Percentiles rank a stretch among this genome's conserved stretches.
Evolutionary conservation across 2,797 vertebrate genomes (phyloP).

Genomic region (Yasuhikotakia modesta): DNA sequence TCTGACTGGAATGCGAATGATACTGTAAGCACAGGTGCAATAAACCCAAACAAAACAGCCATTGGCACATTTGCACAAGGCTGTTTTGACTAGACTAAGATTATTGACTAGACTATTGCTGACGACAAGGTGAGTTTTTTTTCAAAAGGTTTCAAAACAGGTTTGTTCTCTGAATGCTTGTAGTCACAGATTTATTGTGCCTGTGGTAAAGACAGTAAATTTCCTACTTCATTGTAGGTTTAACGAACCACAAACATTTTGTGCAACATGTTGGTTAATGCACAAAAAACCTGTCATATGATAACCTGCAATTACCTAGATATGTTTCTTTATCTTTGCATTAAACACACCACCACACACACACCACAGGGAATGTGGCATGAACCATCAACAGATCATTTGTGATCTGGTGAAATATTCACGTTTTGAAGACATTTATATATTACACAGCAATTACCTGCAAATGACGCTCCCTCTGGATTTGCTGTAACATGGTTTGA

Average conservation of each 20-base stretch:
- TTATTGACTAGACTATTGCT: neutral
- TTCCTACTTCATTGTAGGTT: neutral
- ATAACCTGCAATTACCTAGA: slow-evolving; percentile 25
- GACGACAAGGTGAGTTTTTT: neutral
- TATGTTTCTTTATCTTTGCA: neutral
- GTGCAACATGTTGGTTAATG: neutral
- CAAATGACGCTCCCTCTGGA: slow-evolving; percentile 94
- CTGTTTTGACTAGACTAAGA: slow-evolving; percentile 17
- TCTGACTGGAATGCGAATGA: slow-evolving; percentile 28
- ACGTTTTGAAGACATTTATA: too few species aligned
- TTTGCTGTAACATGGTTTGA: slow-evolving; percentile 97
- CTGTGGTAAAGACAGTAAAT: neutral
- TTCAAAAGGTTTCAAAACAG: neutral
- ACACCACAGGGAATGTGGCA: neutral
- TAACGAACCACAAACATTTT: neutral
- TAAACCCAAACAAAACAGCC: slow-evolving; percentile 40
- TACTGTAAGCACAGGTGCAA: slow-evolving; percentile 51
- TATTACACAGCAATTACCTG: slow-evolving; percentile 81
- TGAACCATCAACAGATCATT: neutral
- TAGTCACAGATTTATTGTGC: neutral
- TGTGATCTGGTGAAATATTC: neutral
- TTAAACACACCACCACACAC: neutral
- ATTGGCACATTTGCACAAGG: slow-evolving; percentile 10
- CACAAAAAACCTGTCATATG: neutral
- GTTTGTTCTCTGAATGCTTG: neutral